A percentile compares a stretch with the other conserved stretches of the same genome.
These are phyloP conservation scores for Mythimna albipuncta DNA, from an alignment of 2,888 invertebrate genomes.

Conservation along the genomic window DNA sequence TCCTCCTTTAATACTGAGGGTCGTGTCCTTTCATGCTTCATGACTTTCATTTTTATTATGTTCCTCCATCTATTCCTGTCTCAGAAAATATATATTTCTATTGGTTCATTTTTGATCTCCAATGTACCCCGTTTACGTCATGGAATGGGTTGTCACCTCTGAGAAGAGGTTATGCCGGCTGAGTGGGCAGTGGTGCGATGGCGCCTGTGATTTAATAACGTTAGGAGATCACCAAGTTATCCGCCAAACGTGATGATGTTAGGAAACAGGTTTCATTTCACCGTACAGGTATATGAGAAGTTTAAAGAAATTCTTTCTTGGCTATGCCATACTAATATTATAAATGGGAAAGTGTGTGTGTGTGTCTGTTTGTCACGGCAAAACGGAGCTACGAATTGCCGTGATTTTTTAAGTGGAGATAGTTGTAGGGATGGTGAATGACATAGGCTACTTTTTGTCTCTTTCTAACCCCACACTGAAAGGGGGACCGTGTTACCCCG, in stretches of 20 bases:
- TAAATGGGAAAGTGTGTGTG: too few relatives aligned
- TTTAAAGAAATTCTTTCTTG: background rate
- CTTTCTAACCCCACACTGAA: too few relatives aligned
- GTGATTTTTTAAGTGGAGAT: too few relatives aligned
- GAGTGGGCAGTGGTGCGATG: constrained; percentile 25
- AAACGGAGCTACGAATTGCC: too few relatives aligned
- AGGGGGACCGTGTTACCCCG: too few relatives aligned
- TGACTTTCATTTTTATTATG: background rate
- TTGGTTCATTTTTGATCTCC: constrained; percentile 21
- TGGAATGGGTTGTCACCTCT: constrained; percentile 24
- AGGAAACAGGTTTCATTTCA: constrained; percentile 14
- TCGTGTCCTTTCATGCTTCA: too few relatives aligned
- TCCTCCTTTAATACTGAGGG: too few relatives aligned
- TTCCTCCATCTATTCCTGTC: too few relatives aligned
- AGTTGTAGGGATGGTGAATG: too few relatives aligned
- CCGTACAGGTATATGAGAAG: background rate
- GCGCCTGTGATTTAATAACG: constrained; percentile 35
- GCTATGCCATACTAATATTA: too few relatives aligned
- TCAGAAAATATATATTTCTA: background rate
- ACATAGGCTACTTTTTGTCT: too few relatives aligned
- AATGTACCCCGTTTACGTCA: constrained; percentile 6
- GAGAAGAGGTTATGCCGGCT: constrained; percentile 42
- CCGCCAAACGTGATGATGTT: constrained; percentile 14
- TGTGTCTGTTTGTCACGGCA: too few relatives aligned
- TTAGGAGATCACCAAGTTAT: constrained; percentile 35